Percentiles rank a stretch among this genome's conserved stretches.
phyloP scores from a whole-genome alignment of 2,888 invertebrate species.

The Suillia variegata region DNA sequence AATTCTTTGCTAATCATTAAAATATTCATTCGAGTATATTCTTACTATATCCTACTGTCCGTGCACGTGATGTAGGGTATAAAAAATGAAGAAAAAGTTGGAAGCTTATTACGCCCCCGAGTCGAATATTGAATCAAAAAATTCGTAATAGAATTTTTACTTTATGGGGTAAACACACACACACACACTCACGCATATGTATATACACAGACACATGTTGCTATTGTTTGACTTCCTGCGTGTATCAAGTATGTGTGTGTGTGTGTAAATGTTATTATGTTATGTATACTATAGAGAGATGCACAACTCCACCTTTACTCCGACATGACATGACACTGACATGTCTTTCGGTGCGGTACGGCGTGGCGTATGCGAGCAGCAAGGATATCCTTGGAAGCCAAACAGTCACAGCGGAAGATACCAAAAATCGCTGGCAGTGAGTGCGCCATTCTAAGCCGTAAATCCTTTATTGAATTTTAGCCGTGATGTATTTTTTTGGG shows the following conservation, averaged over 20 bases:
- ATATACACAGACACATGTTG: constrained; percentile 44
- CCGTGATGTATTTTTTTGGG: constrained; percentile 28
- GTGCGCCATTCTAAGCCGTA: constrained; percentile 45
- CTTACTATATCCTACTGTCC: too few species aligned
- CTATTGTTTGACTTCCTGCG: constrained; percentile 55
- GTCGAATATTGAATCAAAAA: constrained; percentile 48
- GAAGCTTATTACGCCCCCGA: constrained; percentile 55
- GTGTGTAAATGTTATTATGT: not conserved
- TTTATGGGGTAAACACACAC: constrained; percentile 28
- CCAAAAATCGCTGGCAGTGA: constrained; percentile 16
- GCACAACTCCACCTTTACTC: not conserved
- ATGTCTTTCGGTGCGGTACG: constrained; percentile 26
- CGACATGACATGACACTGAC: constrained; percentile 42
- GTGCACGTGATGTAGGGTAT: too few species aligned
- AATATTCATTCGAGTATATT: too few species aligned
- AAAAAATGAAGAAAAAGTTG: constrained; percentile 5
- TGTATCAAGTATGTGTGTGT: not conserved
- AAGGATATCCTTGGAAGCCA: too few species aligned
- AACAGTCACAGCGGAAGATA: too few species aligned
- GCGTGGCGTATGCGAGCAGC: constrained; percentile 4
- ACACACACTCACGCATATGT: not conserved
- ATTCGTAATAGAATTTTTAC: constrained; percentile 51
- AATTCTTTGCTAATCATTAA: too few species aligned
- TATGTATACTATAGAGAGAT: too few species aligned
- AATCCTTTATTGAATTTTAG: constrained; percentile 55